Evolutionary conservation across 2,888 invertebrate species (phyloP).

Genomic region (Cataglyphis cursor): DNA sequence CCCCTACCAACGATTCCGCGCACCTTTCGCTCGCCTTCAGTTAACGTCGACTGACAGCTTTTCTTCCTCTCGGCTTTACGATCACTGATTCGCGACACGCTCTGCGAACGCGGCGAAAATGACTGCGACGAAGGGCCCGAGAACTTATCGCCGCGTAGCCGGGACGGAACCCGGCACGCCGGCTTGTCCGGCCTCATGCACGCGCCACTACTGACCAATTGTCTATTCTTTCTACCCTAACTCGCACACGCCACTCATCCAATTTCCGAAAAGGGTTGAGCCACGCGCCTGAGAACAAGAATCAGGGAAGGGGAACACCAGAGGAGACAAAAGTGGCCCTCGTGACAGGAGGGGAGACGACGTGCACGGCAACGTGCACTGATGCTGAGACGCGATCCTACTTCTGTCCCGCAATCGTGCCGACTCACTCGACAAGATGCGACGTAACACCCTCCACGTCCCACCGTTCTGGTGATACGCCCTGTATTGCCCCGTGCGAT

Average conservation of each 20-base stretch:
- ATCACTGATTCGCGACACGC: slow-evolving; percentile 18
- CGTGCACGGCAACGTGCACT: slow-evolving; percentile 69
- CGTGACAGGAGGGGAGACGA: slow-evolving; percentile 6
- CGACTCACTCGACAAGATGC: slow-evolving; percentile 68
- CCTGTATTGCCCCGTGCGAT: slow-evolving; percentile 29
- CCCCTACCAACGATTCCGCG: slow-evolving; percentile 44
- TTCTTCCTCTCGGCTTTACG: slow-evolving; percentile 3
- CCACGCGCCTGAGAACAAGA: neutral
- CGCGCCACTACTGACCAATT: slow-evolving; percentile 57
- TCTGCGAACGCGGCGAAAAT: slow-evolving; percentile 42
- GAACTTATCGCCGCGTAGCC: slow-evolving; percentile 52
- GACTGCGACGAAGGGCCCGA: slow-evolving; percentile 39
- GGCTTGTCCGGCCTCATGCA: slow-evolving; percentile 63
- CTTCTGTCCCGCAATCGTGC: slow-evolving; percentile 72
- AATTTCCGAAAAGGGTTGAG: slow-evolving; percentile 34
- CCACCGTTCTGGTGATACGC: slow-evolving; percentile 27
- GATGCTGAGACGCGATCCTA: slow-evolving; percentile 72
- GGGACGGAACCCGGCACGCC: slow-evolving; percentile 66
- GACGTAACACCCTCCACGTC: slow-evolving; percentile 36
- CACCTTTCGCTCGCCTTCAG: slow-evolving; percentile 33
- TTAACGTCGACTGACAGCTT: neutral
- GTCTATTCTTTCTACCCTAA: slow-evolving; percentile 40
- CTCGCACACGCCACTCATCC: slow-evolving; percentile 55
- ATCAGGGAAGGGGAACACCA: neutral
- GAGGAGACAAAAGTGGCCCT: neutral